Evolutionary conservation across 2,113 vertebrate species (phyloP).

Genomic region (Rhinolophus sinicus): DNA sequence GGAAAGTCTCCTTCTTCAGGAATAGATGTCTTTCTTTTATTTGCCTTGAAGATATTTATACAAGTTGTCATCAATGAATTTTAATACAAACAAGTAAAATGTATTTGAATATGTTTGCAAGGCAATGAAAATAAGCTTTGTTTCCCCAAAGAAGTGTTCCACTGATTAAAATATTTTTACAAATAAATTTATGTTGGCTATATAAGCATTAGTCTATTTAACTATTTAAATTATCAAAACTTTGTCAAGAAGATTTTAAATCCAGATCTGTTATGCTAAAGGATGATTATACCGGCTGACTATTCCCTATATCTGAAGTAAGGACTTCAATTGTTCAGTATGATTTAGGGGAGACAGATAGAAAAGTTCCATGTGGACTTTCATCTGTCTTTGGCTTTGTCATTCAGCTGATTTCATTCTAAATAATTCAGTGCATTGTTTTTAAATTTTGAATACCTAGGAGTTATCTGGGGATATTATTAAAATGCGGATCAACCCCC

Average conservation of each 20-base stretch:
- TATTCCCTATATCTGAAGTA: neutral
- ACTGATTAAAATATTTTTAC: conserved; percentile 36
- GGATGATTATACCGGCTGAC: neutral
- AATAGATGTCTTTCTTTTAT: conserved; percentile 15
- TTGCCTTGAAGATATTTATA: conserved; percentile 66
- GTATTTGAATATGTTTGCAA: conserved; percentile 78
- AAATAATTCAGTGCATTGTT: neutral
- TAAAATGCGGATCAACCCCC: neutral
- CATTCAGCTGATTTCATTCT: neutral
- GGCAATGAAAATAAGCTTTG: conserved; percentile 58
- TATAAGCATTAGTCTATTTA: conserved; percentile 7
- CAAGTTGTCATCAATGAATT: conserved; percentile 68
- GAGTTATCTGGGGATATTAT: neutral
- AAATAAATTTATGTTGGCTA: conserved; percentile 22
- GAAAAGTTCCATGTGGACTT: neutral
- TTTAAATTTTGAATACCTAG: neutral
- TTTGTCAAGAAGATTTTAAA: conserved; percentile 38
- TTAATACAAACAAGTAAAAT: conserved; percentile 65
- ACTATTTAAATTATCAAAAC: conserved; percentile 35
- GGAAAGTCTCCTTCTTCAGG: conserved; percentile 6
- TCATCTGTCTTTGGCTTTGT: neutral
- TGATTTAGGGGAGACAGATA: neutral
- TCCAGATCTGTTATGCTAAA: neutral
- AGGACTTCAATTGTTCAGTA: neutral
- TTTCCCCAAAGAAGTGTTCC: neutral